A percentile compares a stretch with the other conserved stretches of the same genome.
Conservation (phyloP, 2,797 vertebrate genomes). For the Zenarchopterus dispar region DNA sequence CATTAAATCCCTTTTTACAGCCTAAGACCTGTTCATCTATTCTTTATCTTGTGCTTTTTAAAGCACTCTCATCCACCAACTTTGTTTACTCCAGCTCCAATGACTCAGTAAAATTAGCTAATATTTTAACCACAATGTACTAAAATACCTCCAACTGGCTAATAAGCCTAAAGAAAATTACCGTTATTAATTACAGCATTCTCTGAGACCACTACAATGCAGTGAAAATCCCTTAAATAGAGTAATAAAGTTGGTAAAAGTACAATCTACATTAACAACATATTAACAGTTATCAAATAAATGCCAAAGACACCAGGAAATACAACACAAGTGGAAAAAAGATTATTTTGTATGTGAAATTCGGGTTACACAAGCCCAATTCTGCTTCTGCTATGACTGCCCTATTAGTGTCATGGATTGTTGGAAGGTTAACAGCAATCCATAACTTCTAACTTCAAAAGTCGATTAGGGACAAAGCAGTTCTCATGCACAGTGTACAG, state of each 20-base stretch:
- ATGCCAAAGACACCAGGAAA: background rate
- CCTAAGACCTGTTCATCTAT: background rate
- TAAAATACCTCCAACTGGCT: constrained; percentile 44
- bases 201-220: constrained; percentile 10
- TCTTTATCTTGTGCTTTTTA: constrained; percentile 11
- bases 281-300: constrained; percentile 2
- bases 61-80: constrained; percentile 8
- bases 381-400: constrained; percentile 5
- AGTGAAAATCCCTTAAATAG: constrained; percentile 12
- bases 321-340: background rate
- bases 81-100: constrained; percentile 35
- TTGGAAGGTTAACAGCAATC: constrained; percentile 33
- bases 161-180: constrained; percentile 45
- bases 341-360: constrained; percentile 7
- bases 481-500: constrained; percentile 16
- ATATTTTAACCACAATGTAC: constrained; percentile 38
- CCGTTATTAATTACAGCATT: constrained; percentile 40
- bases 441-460: constrained; percentile 40
- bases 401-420: constrained; percentile 16
- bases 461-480: constrained; percentile 47
- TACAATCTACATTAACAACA: background rate
- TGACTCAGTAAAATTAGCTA: constrained; percentile 23
- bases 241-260: constrained; percentile 19
- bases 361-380: background rate
- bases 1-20: background rate